Evolutionary conservation across 2,888 invertebrate species (phyloP).

Genomic region (Phyllotreta cruciferae): DNA sequence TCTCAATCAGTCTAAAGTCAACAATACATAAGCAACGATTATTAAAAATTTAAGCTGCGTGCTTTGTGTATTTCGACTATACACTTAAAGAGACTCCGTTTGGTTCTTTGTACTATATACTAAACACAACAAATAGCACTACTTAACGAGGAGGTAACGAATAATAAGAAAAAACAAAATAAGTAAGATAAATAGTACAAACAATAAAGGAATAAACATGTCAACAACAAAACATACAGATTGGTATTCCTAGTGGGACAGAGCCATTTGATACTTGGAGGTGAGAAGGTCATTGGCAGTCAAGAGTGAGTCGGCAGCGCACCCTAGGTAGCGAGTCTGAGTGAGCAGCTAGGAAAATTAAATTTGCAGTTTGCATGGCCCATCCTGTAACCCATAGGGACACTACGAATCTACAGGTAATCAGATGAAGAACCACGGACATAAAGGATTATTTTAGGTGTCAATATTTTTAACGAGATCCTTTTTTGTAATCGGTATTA

Average conservation of each 20-base stretch:
- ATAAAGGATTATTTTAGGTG: too few relatives aligned
- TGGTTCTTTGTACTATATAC: constrained; percentile 14
- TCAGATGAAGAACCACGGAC: constrained; percentile 23
- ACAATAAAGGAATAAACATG: constrained; percentile 58
- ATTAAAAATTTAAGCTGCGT: too few relatives aligned
- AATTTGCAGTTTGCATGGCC: constrained; percentile 44
- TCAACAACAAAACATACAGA: constrained; percentile 62
- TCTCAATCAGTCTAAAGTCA: too few relatives aligned
- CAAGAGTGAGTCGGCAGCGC: constrained; percentile 55
- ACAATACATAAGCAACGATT: background rate
- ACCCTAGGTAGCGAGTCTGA: constrained; percentile 51
- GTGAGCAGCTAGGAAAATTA: constrained; percentile 49
- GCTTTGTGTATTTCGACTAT: background rate
- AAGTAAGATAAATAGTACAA: constrained; percentile 50
- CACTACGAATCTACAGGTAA: constrained; percentile 37
- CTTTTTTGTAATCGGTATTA: too few relatives aligned
- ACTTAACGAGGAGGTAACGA: constrained; percentile 62
- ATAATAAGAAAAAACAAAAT: constrained; percentile 46
- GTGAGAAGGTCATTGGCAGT: constrained; percentile 61
- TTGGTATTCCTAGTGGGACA: constrained; percentile 63
- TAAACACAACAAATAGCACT: constrained; percentile 42
- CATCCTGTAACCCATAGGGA: constrained; percentile 40
- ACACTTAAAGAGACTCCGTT: constrained; percentile 1
- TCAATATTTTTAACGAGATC: too few relatives aligned
- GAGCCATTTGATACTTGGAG: constrained; percentile 67